phyloP scores from a whole-genome alignment of 2,888 invertebrate genomes.

The Andrena hattorfiana region DNA sequence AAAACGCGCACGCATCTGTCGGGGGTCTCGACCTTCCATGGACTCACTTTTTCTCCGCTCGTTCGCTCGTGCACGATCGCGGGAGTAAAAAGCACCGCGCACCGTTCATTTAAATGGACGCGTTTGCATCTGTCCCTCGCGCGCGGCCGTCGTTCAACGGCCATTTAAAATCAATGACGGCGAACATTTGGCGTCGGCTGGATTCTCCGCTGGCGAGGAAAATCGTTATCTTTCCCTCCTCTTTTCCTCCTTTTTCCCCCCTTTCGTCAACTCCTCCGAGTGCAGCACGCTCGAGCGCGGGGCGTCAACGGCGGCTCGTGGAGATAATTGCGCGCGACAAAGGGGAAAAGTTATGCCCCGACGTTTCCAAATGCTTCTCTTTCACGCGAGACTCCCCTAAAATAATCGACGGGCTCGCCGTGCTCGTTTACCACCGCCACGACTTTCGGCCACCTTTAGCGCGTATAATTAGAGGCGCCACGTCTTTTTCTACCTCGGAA shows the following conservation, averaged over 20 bases:
- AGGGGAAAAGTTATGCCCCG: conserved; percentile 20
- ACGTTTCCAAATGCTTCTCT: conserved; percentile 24
- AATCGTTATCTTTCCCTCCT: background rate
- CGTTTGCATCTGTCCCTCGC: conserved; percentile 34
- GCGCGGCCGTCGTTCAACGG: background rate
- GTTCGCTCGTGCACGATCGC: conserved; percentile 17
- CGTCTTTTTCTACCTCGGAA: background rate
- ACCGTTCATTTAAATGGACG: conserved; percentile 62
- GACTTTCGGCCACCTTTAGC: background rate
- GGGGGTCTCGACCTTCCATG: conserved; percentile 12
- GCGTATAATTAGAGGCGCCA: conserved; percentile 22
- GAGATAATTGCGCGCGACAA: conserved; percentile 36
- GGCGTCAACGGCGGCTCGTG: background rate
- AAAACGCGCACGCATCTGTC: conserved; percentile 47
- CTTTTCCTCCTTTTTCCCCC: background rate
- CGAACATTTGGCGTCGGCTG: conserved; percentile 7
- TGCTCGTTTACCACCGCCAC: background rate
- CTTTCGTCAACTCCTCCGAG: background rate
- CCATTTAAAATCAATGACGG: conserved; percentile 41
- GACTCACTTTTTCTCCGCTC: conserved; percentile 26
- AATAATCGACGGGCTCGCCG: conserved; percentile 25
- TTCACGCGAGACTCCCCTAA: conserved; percentile 21
- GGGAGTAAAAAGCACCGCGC: conserved; percentile 3
- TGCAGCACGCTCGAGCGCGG: background rate
- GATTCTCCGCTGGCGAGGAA: background rate